Evolutionary conservation across 2,888 invertebrate genomes (phyloP), one percentile per base, ranked within the genome.

Genomic region (Eugnorisma glareosa): DNA sequence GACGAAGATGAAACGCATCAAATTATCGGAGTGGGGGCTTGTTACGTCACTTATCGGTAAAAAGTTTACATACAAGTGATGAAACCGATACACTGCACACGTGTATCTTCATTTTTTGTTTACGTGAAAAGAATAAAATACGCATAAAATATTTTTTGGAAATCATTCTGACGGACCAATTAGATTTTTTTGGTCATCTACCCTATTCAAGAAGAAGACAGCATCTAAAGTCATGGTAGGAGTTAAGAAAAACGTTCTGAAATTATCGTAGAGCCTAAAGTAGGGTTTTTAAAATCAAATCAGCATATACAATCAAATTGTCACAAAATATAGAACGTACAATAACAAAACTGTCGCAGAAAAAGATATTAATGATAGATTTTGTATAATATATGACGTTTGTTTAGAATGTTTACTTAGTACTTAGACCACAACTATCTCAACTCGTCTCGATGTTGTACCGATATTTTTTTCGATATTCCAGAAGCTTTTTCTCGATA

Each of bases 291-390:
- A 48, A 24, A 5, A 64, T 57, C 64, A 75, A 66, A 78, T 66
- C 82, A 57, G 82, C 57, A 43, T 66, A 73, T 21, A 75, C 0
- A 35, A 40, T 3, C 10, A 35, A 35, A 57, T 18, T 10, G 11
- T 45, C 21, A 7, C 7, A 18, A 5, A 15, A 31, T n/a, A 54
- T 24, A 31, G 21, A 13, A 40, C 43, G 15, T 2, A 40, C 2
- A 67, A 48, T 28, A 40, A 21, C 24, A 28, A 68, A 67, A 45
- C 24, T 40, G 7, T 24, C 8, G 45, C 31, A n/a, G 7, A 0
- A 21, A 51, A 48, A 15, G 10, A 35, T 35, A 21, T 3, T 13
- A 24, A 81, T n/a, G 1, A 37, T 73, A 10, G 24, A 37, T 59
- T 43, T 57, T 13, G 13, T 45, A 31, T 24, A 8, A 6, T 66